phyloP scores from a whole-genome alignment of 1,140 invertebrate species.

The Drosophila grimshawi region DNA sequence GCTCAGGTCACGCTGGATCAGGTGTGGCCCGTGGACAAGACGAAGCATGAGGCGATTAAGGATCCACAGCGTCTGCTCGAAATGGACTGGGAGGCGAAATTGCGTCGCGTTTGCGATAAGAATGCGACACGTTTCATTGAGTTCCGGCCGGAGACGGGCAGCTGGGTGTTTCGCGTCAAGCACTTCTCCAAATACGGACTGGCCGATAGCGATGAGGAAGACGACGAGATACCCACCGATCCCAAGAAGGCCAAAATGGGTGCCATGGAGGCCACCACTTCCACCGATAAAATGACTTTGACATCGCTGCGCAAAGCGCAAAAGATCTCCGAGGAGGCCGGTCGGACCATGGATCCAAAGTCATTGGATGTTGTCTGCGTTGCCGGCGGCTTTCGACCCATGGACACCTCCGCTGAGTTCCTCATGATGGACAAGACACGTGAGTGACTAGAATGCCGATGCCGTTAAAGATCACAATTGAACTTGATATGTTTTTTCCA shows the following conservation, averaged over 20 bases:
- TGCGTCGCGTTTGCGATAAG: slow-evolving; percentile 93
- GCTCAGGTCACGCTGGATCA: slow-evolving; percentile 97
- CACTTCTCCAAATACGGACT: slow-evolving; percentile 99
- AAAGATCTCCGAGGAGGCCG: slow-evolving; percentile 68
- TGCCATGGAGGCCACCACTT: slow-evolving; percentile 17
- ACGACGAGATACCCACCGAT: slow-evolving; percentile 85
- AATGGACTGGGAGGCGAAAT: slow-evolving; percentile 95
- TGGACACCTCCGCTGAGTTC: slow-evolving; percentile 75
- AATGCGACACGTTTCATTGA: slow-evolving; percentile 96
- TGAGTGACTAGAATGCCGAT: slow-evolving; percentile 21
- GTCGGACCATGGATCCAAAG: slow-evolving; percentile 66
- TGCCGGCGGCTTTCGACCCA: slow-evolving; percentile 53
- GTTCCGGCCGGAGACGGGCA: slow-evolving; percentile 97
- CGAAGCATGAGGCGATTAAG: slow-evolving; percentile 91
- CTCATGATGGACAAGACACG: slow-evolving; percentile 76
- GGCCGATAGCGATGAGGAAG: slow-evolving; percentile 91
- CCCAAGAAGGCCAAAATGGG: slow-evolving; percentile 78
- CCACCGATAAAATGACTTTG: slow-evolving; percentile 61
- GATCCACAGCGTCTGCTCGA: slow-evolving; percentile 90
- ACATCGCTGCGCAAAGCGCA: slow-evolving; percentile 63
- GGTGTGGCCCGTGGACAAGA: slow-evolving; percentile 97
- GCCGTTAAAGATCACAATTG: neutral
- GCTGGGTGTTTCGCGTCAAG: slow-evolving; percentile 97
- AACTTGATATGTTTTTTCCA: neutral
- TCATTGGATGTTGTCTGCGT: slow-evolving; percentile 33